A percentile compares a stretch with the other conserved stretches of the same genome.
Conservation (phyloP, 2,888 invertebrate species). For the Acronicta aceris region DNA sequence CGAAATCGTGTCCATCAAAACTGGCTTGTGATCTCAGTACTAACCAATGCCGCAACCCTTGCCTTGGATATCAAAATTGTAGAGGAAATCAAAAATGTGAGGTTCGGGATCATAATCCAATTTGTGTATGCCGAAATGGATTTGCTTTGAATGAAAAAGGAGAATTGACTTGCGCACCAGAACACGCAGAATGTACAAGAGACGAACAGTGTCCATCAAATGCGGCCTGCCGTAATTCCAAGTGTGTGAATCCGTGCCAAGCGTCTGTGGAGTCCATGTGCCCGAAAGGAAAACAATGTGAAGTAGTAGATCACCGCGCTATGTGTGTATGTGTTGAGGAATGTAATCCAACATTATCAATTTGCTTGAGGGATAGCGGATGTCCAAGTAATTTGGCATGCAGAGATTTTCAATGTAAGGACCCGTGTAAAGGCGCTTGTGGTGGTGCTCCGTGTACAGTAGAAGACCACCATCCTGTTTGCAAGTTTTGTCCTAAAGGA, state of each 20-base stretch:
- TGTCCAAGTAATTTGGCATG: slow-evolving; percentile 96
- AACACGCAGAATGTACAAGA: slow-evolving; percentile 93
- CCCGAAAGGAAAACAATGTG: slow-evolving; percentile 95
- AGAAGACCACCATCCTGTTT: slow-evolving; percentile 97
- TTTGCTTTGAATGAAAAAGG: slow-evolving; percentile 96
- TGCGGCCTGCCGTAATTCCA: slow-evolving; percentile 94
- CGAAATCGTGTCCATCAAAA: slow-evolving; percentile 93
- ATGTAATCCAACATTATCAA: slow-evolving; percentile 95
- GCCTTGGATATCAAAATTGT: slow-evolving; percentile 92
- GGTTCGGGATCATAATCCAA: slow-evolving; percentile 94
- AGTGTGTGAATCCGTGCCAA: slow-evolving; percentile 96
- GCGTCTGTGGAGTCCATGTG: slow-evolving; percentile 91
- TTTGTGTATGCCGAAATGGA: slow-evolving; percentile 96
- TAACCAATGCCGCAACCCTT: slow-evolving; percentile 95
- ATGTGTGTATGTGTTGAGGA: slow-evolving; percentile 96
- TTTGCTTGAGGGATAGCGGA: slow-evolving; percentile 96
- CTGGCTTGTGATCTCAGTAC: slow-evolving; percentile 92
- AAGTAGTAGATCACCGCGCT: slow-evolving; percentile 95
- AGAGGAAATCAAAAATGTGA: slow-evolving; percentile 96
- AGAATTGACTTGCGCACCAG: slow-evolving; percentile 95
- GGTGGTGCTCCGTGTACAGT: slow-evolving; percentile 97
- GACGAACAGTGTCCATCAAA: slow-evolving; percentile 96
- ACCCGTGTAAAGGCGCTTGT: slow-evolving; percentile 95
- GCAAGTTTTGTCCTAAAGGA: slow-evolving; percentile 98
- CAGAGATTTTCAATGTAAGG: slow-evolving; percentile 96